Conservation (phyloP, 2,797 vertebrate genomes). For the Atherinosoma microstoma region DNA sequence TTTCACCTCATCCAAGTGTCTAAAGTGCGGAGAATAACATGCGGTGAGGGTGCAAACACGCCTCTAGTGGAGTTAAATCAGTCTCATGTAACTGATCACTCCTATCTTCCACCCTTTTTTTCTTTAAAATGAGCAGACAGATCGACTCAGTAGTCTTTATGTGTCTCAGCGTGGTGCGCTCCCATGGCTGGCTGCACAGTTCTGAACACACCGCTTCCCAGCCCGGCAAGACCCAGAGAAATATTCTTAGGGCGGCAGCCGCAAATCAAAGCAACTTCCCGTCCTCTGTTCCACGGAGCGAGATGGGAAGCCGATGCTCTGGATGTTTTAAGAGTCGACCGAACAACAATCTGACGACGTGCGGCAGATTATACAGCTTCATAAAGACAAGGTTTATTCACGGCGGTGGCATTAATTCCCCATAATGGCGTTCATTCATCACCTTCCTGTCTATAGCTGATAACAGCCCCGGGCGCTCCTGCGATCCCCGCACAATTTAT, state of each 20-base stretch:
- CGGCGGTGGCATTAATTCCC: conserved; percentile 59
- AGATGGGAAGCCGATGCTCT: conserved; percentile 21
- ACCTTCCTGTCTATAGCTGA: conserved; percentile 63
- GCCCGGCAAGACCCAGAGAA: conserved; percentile 27
- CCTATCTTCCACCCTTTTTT: conserved; percentile 7
- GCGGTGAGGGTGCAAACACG: conserved; percentile 24
- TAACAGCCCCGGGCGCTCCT: conserved; percentile 55
- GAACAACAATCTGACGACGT: conserved; percentile 37
- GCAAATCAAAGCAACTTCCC: conserved; percentile 58
- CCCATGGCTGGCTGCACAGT: conserved; percentile 40
- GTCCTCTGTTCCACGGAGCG: conserved; percentile 22
- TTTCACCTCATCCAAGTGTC: conserved; percentile 29
- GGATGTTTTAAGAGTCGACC: conserved; percentile 18
- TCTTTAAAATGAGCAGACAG: conserved; percentile 1
- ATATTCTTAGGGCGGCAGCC: conserved; percentile 50
- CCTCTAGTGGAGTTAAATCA: conserved; percentile 42
- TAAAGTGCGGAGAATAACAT: conserved; percentile 48
- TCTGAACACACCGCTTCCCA: conserved; percentile 26
- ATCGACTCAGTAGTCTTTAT: conserved; percentile 11
- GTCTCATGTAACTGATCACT: conserved; percentile 50
- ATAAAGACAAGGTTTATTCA: conserved; percentile 52
- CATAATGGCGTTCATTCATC: conserved; percentile 78
- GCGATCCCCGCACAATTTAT: conserved; percentile 45
- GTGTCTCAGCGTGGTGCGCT: conserved; percentile 43
- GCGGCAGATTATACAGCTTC: conserved; percentile 39